Percentiles rank a stretch among this genome's conserved stretches.
Evolutionary conservation across 2,888 invertebrate genomes (phyloP).

Genomic region (Hipparchia sbordonii): DNA sequence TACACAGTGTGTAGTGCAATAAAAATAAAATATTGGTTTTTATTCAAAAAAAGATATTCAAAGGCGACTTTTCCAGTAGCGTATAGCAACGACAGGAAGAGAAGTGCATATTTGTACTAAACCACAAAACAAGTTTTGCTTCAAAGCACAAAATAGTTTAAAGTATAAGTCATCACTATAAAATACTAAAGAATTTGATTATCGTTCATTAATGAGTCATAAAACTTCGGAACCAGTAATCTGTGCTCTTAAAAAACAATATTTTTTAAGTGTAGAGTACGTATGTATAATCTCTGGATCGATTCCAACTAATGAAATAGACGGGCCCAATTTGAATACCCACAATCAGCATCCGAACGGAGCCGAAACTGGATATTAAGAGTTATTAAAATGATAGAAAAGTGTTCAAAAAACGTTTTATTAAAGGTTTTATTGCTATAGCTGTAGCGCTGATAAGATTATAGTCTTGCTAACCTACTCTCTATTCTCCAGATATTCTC

Average conservation of each 20-base stretch:
- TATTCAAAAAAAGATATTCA: too few species aligned
- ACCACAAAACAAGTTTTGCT: not conserved
- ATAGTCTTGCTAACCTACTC: constrained; percentile 8
- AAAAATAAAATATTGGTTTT: too few species aligned
- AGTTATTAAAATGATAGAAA: constrained; percentile 9
- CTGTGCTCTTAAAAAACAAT: constrained; percentile 3
- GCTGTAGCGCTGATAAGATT: not conserved
- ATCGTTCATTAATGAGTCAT: constrained; percentile 10
- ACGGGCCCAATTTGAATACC: constrained; percentile 7
- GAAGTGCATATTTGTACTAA: not conserved
- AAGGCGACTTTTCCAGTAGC: not conserved
- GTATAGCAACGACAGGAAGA: not conserved
- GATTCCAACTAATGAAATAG: constrained; percentile 9
- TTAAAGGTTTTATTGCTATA: not conserved
- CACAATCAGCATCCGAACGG: constrained; percentile 14
- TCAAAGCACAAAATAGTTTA: not conserved
- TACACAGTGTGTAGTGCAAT: too few species aligned
- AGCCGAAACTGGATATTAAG: constrained; percentile 14
- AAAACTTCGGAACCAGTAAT: not conserved
- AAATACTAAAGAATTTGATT: constrained; percentile 3
- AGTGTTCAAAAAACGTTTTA: constrained; percentile 5
- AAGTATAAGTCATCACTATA: not conserved
- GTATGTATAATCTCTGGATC: constrained; percentile 7
- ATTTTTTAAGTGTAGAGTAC: constrained; percentile 3
- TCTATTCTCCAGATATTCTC: not conserved